These are phyloP conservation scores for Anoplopoma fimbria DNA, from an alignment of 2,113 vertebrate species.

Conservation along the genomic window DNA sequence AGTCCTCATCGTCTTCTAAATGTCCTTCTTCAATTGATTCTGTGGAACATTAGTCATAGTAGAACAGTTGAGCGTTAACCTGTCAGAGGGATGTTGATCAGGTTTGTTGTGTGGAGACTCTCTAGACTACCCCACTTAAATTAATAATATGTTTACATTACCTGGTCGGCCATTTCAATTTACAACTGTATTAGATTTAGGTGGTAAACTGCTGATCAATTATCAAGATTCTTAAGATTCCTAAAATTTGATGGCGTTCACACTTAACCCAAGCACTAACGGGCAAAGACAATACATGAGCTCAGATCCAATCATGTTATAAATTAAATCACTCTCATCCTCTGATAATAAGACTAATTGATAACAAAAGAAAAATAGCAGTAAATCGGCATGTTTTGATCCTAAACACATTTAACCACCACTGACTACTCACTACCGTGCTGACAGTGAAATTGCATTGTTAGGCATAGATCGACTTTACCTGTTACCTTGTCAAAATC, in stretches of 20 bases:
- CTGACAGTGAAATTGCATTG: conserved; percentile 13
- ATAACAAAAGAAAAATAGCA: neutral
- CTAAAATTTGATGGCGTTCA: neutral
- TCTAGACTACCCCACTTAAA: neutral
- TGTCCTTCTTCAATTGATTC: conserved; percentile 20
- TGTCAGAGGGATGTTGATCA: neutral
- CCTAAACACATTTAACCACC: neutral
- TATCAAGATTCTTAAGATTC: neutral
- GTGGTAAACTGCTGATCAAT: neutral
- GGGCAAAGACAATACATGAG: neutral
- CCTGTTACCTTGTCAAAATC: conserved; percentile 59
- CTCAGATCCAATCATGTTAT: neutral
- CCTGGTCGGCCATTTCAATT: neutral
- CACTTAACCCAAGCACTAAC: neutral
- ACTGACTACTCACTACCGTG: conserved; percentile 10
- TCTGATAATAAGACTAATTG: neutral
- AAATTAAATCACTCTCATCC: neutral
- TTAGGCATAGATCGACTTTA: conserved; percentile 42
- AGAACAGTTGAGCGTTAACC: neutral
- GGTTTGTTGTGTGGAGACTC: neutral
- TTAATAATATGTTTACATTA: neutral
- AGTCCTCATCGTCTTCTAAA: conserved; percentile 11
- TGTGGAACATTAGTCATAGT: conserved; percentile 4
- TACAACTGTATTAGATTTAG: neutral
- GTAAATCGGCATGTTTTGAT: neutral